Percentiles rank a stretch among this genome's conserved stretches.
Evolutionary conservation across 2,888 invertebrate species (phyloP).

Genomic region (Pterostichus madidus): DNA sequence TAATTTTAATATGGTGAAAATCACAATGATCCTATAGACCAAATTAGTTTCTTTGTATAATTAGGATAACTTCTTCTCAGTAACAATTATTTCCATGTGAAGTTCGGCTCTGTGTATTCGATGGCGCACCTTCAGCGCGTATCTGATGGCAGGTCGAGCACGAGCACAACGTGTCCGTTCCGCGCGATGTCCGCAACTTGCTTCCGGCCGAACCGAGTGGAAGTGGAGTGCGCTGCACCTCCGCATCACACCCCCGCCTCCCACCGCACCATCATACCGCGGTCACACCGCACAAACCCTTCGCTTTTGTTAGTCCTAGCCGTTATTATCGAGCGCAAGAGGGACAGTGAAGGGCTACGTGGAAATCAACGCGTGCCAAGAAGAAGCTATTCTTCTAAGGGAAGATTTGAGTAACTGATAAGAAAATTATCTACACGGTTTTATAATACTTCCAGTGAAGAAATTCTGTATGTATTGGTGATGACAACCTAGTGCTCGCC

Average conservation of each 20-base stretch:
- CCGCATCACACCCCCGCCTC: neutral
- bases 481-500: no score
- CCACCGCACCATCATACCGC: neutral
- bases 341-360: neutral
- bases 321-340: neutral
- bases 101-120: slow-evolving; percentile 46
- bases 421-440: no score
- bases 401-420: no score
- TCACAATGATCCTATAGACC: no score
- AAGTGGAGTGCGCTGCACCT: slow-evolving; percentile 24
- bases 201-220: slow-evolving; percentile 51
- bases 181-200: slow-evolving; percentile 46
- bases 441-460: no score
- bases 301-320: slow-evolving; percentile 8
- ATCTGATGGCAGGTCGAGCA: slow-evolving; percentile 4
- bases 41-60: no score
- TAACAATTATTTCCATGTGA: neutral
- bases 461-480: no score
- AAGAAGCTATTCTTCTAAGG: no score
- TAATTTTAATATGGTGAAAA: no score
- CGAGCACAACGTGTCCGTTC: slow-evolving; percentile 59
- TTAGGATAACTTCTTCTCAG: no score
- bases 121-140: neutral
- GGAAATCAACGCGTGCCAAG: neutral
- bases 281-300: slow-evolving; percentile 26